Evolutionary conservation across 2,797 vertebrate genomes (phyloP).

Genomic region (Gymnoscopelus microlampas): DNA sequence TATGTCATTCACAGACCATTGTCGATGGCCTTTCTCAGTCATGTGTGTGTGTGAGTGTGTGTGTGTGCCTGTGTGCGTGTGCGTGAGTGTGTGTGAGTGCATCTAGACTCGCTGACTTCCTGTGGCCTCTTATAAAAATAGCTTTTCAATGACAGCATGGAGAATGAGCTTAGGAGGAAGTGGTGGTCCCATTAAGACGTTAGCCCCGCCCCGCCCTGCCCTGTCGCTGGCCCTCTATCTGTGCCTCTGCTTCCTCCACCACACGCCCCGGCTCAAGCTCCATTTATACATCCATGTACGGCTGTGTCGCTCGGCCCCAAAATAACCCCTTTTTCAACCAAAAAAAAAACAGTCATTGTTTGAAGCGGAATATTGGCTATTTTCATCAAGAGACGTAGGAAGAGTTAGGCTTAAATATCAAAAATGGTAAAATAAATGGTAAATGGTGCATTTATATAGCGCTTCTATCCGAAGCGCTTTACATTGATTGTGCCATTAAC

Average conservation of each 20-base stretch:
- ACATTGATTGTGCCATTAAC: too few relatives aligned
- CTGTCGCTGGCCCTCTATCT: constrained; percentile 29
- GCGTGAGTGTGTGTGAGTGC: constrained; percentile 24
- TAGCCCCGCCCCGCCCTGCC: constrained; percentile 13
- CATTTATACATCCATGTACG: too few relatives aligned
- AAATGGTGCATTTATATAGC: too few relatives aligned
- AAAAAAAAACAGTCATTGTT: too few relatives aligned
- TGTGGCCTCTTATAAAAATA: constrained; percentile 81
- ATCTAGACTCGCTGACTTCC: constrained; percentile 73
- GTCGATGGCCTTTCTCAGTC: constrained; percentile 21
- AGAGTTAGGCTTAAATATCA: constrained; percentile 8
- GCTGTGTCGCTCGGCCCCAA: too few relatives aligned
- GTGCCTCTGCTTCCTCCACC: constrained; percentile 44
- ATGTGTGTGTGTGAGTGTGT: constrained; percentile 23
- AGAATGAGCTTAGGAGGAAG: constrained; percentile 76
- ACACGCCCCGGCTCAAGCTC: constrained; percentile 10
- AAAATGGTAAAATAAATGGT: too few relatives aligned
- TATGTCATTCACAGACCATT: constrained; percentile 26
- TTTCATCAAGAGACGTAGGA: too few relatives aligned
- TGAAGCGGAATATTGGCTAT: too few relatives aligned
- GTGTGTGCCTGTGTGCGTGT: not conserved
- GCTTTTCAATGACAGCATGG: constrained; percentile 79
- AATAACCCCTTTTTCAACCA: too few relatives aligned
- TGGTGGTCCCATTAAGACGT: constrained; percentile 67
- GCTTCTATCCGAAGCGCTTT: too few relatives aligned